Evolutionary conservation across 2,888 invertebrate species (phyloP).

Genomic region (Blastobasis lacticolella): DNA sequence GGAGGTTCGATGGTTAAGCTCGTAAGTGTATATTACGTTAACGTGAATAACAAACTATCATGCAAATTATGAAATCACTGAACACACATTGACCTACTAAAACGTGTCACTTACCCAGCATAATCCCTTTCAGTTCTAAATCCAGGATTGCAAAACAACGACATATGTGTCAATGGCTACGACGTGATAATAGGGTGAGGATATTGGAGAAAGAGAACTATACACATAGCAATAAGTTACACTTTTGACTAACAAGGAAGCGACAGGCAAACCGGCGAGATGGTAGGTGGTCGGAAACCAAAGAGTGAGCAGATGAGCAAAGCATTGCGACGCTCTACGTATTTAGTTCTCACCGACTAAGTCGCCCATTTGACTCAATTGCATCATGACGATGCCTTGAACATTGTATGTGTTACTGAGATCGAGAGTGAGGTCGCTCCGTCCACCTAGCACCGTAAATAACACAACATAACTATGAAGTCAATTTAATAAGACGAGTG

Average conservation of each 20-base stretch:
- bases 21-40: too few relatives aligned
- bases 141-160: constrained; percentile 6
- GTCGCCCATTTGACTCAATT: constrained; percentile 65
- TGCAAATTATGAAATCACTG: too few relatives aligned
- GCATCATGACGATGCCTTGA: constrained; percentile 57
- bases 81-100: background rate
- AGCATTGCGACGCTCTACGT: too few relatives aligned
- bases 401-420: constrained; percentile 40
- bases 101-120: constrained; percentile 7
- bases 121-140: constrained; percentile 9
- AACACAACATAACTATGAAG: constrained; percentile 10
- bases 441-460: constrained; percentile 66
- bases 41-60: too few relatives aligned
- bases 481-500: background rate
- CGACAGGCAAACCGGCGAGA: constrained; percentile 31
- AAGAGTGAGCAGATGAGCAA: constrained; percentile 30
- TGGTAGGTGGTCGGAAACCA: constrained; percentile 69
- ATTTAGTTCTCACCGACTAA: constrained; percentile 53
- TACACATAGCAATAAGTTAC: too few relatives aligned
- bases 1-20: too few relatives aligned
- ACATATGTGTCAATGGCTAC: background rate
- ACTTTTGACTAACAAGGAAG: constrained; percentile 6
- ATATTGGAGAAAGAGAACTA: background rate
- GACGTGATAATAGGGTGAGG: background rate
- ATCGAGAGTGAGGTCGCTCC: constrained; percentile 48